Percentiles rank a stretch among this genome's conserved stretches.
phyloP scores from a whole-genome alignment of 2,113 vertebrate species.

The Desmodus rotundus region DNA sequence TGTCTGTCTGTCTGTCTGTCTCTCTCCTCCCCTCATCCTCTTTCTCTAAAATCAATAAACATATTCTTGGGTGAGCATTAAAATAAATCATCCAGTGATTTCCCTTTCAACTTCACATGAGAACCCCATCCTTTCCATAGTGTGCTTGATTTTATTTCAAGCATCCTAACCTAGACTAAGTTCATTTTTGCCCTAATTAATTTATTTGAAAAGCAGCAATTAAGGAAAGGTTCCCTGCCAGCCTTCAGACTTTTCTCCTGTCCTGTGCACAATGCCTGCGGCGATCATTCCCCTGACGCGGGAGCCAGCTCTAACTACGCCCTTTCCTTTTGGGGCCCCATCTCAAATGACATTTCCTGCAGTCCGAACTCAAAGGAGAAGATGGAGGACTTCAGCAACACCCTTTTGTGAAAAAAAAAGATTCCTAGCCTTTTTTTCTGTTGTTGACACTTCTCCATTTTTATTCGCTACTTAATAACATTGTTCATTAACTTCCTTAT shows the following conservation, averaged over 20 bases:
- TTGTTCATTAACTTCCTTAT: neutral
- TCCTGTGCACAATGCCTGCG: neutral
- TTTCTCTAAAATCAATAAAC: no score
- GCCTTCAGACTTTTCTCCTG: neutral
- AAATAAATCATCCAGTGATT: neutral
- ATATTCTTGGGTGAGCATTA: no score
- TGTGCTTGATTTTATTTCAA: neutral
- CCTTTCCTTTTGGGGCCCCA: neutral
- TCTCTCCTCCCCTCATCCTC: no score
- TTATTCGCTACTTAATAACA: conserved; percentile 17
- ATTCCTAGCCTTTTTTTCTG: neutral
- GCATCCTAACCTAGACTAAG: neutral
- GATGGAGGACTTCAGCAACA: neutral
- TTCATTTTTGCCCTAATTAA: neutral
- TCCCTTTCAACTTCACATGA: neutral
- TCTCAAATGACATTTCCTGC: neutral
- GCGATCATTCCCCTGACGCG: neutral
- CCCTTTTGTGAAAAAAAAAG: neutral
- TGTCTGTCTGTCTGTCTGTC: no score
- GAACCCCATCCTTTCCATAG: neutral
- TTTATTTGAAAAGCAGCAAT: conserved; percentile 26
- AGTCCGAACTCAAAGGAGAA: neutral
- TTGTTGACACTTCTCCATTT: neutral
- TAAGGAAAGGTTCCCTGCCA: neutral
- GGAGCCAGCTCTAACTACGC: neutral